A percentile compares a stretch with the other conserved stretches of the same genome.
Evolutionary conservation across 2,797 vertebrate species (phyloP).

Genomic region (Natrix natrix): DNA sequence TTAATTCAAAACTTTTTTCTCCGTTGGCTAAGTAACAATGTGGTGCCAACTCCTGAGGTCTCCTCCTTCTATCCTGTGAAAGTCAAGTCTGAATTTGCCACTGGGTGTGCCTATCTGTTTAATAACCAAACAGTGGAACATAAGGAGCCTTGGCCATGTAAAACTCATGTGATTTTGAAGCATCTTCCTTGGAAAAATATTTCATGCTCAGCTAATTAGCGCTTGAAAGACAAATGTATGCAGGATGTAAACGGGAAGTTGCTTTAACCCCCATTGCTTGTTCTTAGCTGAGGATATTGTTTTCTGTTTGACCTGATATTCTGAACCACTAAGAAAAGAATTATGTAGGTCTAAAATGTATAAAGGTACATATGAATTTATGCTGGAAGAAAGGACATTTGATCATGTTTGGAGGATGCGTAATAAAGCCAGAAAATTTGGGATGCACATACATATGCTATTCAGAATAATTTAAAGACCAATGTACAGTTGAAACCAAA

Average conservation of each 20-base stretch:
- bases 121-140: not conserved
- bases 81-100: conserved; percentile 10
- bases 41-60: not conserved
- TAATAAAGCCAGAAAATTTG: not conserved
- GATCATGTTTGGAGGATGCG: not conserved
- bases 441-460: not conserved
- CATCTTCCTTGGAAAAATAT: not conserved
- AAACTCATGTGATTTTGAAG: not conserved
- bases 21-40: not conserved
- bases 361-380: not conserved
- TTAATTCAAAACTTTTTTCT: not conserved
- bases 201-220: not conserved
- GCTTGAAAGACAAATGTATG: not conserved
- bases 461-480: not conserved
- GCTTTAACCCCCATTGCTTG: not conserved
- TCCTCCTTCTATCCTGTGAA: not conserved
- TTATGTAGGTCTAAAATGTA: not conserved
- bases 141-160: not conserved
- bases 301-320: not conserved
- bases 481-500: not conserved
- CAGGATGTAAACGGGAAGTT: not conserved
- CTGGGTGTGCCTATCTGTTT: not conserved
- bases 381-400: not conserved
- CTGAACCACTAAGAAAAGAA: not conserved
- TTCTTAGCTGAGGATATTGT: not conserved